Percentiles rank a stretch among this genome's conserved stretches.
Conservation (phyloP, 2,113 vertebrate species). For the Campylorhamphus procurvoides region DNA sequence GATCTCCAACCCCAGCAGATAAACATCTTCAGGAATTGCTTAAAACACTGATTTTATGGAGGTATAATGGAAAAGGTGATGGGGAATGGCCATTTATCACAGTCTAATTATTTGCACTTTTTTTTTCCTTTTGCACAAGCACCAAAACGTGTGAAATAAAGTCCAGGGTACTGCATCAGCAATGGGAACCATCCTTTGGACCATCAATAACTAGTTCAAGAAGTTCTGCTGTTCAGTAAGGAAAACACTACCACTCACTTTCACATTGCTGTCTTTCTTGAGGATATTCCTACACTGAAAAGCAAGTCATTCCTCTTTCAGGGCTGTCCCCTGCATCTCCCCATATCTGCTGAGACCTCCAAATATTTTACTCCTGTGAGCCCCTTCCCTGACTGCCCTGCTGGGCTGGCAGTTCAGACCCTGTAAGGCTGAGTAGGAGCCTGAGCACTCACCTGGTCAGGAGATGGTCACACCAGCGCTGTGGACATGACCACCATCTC, state of each 20-base stretch:
- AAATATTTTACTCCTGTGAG: fast-evolving
- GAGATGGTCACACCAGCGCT: neutral
- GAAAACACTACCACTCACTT: neutral
- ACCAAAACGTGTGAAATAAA: neutral
- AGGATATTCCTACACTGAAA: neutral
- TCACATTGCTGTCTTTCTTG: neutral
- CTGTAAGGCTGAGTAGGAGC: neutral
- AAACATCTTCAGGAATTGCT: neutral
- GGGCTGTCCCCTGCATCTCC: neutral
- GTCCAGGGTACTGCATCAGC: neutral
- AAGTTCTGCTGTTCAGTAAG: neutral
- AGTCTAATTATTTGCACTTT: fast-evolving
- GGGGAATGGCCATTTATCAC: neutral
- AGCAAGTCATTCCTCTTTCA: neutral
- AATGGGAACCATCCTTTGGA: neutral
- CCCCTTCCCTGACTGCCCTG: neutral
- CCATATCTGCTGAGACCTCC: neutral
- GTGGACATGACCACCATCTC: neutral
- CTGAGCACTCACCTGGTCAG: neutral
- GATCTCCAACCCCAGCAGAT: neutral
- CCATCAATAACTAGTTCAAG: neutral
- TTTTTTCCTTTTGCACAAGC: too few species aligned
- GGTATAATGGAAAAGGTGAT: neutral
- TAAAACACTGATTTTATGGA: neutral
- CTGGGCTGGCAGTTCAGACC: neutral